Base-by-base conservation (phyloP, 2,888 invertebrate genomes). In the Chirona hameri region DNA sequence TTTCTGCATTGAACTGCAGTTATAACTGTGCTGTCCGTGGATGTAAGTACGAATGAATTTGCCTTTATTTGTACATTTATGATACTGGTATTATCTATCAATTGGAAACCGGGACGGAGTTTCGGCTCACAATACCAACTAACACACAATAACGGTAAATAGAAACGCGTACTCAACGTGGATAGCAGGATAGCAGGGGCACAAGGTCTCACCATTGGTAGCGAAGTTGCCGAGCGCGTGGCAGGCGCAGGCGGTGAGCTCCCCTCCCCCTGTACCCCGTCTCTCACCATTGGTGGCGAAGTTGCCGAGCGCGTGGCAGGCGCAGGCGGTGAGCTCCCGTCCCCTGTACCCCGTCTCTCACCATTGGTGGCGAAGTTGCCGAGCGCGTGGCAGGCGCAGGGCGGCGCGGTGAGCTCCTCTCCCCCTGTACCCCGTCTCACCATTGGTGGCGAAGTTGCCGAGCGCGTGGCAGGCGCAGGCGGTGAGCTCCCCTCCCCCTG, bases 361-460 rank as follows among this genome's bases (percentile, higher is more conserved):
- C 76, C 76, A 39, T 76, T 76, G 24, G 76, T 76, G 24, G 76
- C 76, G 76, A 76, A 46, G 76, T 76, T 76, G 10, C 76, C 24
- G 7, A 76, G 76, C 21, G 76, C 76, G 46, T 76, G 24, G 46
- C 76, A 76, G 1, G 46, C 76, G 24, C 76, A 76, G 31, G 46
- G 57, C 15, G 4, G 57, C 18, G 18, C 39, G n/a, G 29, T 14
- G 57, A n/a, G n/a, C 39, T 5, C 39, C 39, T 7, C 39, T 7
- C 39, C 39, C 39, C 7, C 39, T 18, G 18, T 12, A 65, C 31
- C 69, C 69, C 29, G 9, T 9, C 72, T 39, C 39, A 72, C 76
- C 76, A 39, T 76, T 76, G 3, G 76, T 76, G 10, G 76, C 76
- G 76, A 76, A 76, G 76, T 76, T 76, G 10, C 76, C 46, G 5